A percentile compares a stretch with the other conserved stretches of the same genome.
Conservation (phyloP, 2,888 invertebrate species). For the Eupithecia pulchellata region DNA sequence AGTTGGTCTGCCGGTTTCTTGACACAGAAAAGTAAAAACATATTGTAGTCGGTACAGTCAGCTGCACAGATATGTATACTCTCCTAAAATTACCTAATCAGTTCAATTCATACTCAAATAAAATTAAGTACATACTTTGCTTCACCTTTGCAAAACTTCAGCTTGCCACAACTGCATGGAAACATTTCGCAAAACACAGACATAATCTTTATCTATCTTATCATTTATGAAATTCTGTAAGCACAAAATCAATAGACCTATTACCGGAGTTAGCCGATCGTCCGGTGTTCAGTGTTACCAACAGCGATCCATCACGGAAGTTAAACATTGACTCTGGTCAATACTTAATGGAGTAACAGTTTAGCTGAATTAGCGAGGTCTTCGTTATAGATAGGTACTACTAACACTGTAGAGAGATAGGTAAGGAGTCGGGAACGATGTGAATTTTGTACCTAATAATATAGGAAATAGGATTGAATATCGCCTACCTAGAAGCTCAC, state of each 20-base stretch:
- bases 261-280: slow-evolving; percentile 20
- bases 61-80: too few relatives aligned
- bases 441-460: not conserved
- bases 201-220: not conserved
- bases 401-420: not conserved
- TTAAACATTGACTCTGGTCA: slow-evolving; percentile 43
- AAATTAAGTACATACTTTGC: too few relatives aligned
- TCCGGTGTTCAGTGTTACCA: slow-evolving; percentile 25
- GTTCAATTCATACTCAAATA: too few relatives aligned
- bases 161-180: too few relatives aligned
- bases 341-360: slow-evolving; percentile 44
- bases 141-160: too few relatives aligned
- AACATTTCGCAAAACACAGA: too few relatives aligned
- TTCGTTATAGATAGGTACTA: not conserved
- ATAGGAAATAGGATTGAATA: too few relatives aligned
- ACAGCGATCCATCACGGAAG: slow-evolving; percentile 44
- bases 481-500: too few relatives aligned
- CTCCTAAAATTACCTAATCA: too few relatives aligned
- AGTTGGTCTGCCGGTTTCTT: too few relatives aligned
- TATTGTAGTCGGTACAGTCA: too few relatives aligned
- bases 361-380: slow-evolving; percentile 39
- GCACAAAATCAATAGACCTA: slow-evolving; percentile 24
- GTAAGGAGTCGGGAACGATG: not conserved
- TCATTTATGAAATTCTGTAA: slow-evolving; percentile 1
- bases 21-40: too few relatives aligned